Base-by-base conservation (phyloP, 2,113 vertebrate genomes). In the Ochotona princeps region DNA sequence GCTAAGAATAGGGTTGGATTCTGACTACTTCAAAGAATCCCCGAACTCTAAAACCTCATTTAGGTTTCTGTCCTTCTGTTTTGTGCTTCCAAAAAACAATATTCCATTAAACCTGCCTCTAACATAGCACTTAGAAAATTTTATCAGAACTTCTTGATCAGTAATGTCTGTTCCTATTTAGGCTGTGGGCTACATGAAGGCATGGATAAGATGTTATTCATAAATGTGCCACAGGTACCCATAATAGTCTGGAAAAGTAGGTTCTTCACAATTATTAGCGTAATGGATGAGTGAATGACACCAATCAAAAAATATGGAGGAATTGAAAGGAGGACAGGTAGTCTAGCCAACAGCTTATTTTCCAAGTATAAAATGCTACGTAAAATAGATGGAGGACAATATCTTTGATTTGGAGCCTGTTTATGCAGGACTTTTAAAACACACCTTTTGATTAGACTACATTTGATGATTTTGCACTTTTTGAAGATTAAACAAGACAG, bases 361-460 rank as follows among this genome's bases (percentile, higher is more conserved):
- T 82, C 74, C 49, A 82, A 94, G 65, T 78, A 82, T 49, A 23
- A 91, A 91, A 78, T 51, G 20, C n/a, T 63, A 73, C n/a, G 25
- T 76, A 61, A 79, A 74, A 38, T 28, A 65, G 23, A 21, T 47
- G 4, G 49, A 66, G 15, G 47, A 76, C 38, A 75, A 80, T 35
- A 76, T 76, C 25, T 75, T 92, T 74, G 78, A 72, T 83, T 89
- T 79, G 78, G 44, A 88, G 15, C 6, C n/a, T 35, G 73, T 74
- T 79, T 73, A 92, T 54, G 88, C 51, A 70, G 44, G 85, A 95
- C 13, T 89, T 81, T 2, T 57, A 82, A 94, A 66, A 87, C 47
- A 92, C 1, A 69, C 0, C 1, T 91, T 84, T 91, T 61, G 26
- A 85, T n/a, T 72, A 89, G n/a, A 81, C 26, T 87, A 6, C 25